Evolutionary conservation across 2,113 vertebrate genomes (phyloP).

Genomic region (Eurypyga helias): DNA sequence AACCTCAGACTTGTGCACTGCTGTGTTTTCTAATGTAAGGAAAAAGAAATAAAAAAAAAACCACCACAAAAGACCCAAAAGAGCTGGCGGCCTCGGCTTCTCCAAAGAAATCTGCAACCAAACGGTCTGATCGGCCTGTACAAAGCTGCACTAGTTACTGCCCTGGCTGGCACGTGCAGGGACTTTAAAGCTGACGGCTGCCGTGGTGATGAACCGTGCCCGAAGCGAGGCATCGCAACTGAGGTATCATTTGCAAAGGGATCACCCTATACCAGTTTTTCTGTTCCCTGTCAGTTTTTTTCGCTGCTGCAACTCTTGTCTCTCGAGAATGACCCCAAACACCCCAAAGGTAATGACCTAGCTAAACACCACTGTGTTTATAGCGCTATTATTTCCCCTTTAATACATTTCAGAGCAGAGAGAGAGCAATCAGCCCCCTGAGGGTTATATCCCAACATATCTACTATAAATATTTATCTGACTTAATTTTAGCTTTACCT

Average conservation of each 20-base stretch:
- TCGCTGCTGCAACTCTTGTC: neutral
- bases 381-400: conserved; percentile 39
- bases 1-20: neutral
- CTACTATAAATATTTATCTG: conserved; percentile 56
- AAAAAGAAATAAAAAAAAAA: neutral
- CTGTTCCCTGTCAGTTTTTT: neutral
- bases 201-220: neutral
- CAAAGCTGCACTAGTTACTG: neutral
- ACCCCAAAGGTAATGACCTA: conserved; percentile 28
- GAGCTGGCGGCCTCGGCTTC: neutral
- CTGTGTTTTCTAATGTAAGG: neutral
- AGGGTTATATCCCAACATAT: conserved; percentile 37
- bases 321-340: neutral
- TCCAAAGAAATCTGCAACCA: neutral
- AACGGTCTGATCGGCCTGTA: neutral
- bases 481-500: conserved; percentile 51
- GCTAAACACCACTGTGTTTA: conserved; percentile 7
- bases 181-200: neutral
- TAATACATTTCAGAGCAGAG: neutral
- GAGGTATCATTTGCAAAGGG: neutral
- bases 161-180: neutral
- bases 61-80: neutral
- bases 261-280: neutral
- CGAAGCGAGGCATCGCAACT: neutral
- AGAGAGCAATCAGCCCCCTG: conserved; percentile 2